Conservation (phyloP, 2,888 invertebrate genomes). For the Ptychoptera contaminata region DNA sequence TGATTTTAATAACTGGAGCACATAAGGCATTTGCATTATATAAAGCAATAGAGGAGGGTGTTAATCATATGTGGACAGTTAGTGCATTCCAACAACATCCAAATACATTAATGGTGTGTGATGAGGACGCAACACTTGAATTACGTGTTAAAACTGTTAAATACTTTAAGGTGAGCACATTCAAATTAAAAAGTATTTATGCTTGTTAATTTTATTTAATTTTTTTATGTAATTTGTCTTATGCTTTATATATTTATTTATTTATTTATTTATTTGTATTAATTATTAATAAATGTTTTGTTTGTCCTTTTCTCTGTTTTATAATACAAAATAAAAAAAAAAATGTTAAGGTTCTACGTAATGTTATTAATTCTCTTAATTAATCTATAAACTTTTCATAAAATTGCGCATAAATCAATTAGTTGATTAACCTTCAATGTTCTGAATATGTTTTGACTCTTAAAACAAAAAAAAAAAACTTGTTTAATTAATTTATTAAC, state of each 20-base stretch:
- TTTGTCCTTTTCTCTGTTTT: background rate
- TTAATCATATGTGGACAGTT: slow-evolving; percentile 99
- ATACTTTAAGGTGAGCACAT: slow-evolving; percentile 73
- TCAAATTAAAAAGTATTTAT: background rate
- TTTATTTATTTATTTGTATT: slow-evolving; percentile 3
- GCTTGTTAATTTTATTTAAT: background rate
- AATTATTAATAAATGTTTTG: background rate
- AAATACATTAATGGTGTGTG: slow-evolving; percentile 83
- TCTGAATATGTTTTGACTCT: too few species aligned
- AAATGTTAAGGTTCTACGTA: too few species aligned
- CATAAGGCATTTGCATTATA: slow-evolving; percentile 94
- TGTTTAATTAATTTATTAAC: too few species aligned
- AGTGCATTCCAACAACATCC: slow-evolving; percentile 96
- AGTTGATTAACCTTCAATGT: too few species aligned
- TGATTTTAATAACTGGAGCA: slow-evolving; percentile 93
- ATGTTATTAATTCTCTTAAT: too few species aligned
- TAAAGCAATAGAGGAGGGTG: slow-evolving; percentile 95
- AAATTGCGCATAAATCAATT: too few species aligned
- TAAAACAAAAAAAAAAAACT: too few species aligned
- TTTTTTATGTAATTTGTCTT: background rate
- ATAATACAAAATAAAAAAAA: too few species aligned
- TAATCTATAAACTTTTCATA: too few species aligned
- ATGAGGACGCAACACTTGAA: slow-evolving; percentile 95
- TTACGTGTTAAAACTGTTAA: slow-evolving; percentile 95
- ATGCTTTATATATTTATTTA: slow-evolving; percentile 5